Evolutionary conservation across 2,797 vertebrate genomes (phyloP), one percentile per base, ranked within the genome.

Genomic region (Dromococcyx pavoninus): DNA sequence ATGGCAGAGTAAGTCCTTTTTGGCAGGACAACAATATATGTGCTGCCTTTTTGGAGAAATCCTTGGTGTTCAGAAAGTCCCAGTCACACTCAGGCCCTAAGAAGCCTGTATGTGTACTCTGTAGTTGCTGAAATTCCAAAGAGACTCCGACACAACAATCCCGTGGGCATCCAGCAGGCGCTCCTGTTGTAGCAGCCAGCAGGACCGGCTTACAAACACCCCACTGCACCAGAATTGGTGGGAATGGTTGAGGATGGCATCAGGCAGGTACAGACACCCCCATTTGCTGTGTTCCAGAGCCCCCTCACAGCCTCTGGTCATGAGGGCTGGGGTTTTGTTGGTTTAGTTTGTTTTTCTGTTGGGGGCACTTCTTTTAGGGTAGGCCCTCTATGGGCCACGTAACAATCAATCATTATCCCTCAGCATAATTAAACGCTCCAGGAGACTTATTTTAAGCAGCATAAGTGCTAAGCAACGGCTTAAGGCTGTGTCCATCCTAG

Each of bases 361-460:
- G 17, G 13, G n/a, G 8, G 7, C 57, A 27, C 37, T 60, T 48
- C 44, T 57, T 83, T 76, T 80, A 28, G 25, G 67, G 25, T 7
- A 76, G 44, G 7, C 12, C 22, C 23, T 75, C 32, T 78, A 7
- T 57, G 44, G 35, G 72, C n/a, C 39, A 6, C 14, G 14, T 8
- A 44, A 23, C 74, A 66, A 88, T 46, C 46, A 76, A 64, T 7
- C 3, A 0, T 14, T 61, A 54, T 33, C 51, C 27, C 30, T 82
- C 39, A 51, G 65, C 74, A 7, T 61, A 74, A 76, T 44, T 64
- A 7, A 72, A 56, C 54, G 86, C 46, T 72, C 39, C 46, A 57
- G 64, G 46, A 76, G 67, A 82, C 57, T 86, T 82, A 46, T 16
- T 92, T 94, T 72, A 91, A 88, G 65, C 21, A 58, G 60, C 30